Evolutionary conservation across 2,888 invertebrate species (phyloP), one percentile per base, ranked within the genome.

Genomic region (Incurvaria masculella): DNA sequence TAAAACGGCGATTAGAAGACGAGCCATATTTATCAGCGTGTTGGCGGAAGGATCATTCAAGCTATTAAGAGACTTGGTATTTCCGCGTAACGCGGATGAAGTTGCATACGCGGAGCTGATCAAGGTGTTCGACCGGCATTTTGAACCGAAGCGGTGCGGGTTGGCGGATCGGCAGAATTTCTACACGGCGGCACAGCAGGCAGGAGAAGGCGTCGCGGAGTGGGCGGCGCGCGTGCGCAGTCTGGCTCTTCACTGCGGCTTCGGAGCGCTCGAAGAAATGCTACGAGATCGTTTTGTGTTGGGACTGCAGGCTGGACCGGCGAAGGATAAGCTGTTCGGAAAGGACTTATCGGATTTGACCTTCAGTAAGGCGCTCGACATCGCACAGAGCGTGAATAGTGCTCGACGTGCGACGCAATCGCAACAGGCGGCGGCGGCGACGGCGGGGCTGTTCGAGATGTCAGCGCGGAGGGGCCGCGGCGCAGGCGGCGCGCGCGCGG

Each of bases 281-380:
- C 27, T 55, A 4, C 26, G 56, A 14, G 54, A 54, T 45, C 47
- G 51, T 11, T 56, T 56, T 41, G 49, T 56, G n/a, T 40, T 56
- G 2, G 56, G 55, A 11, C 44, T 55, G 14, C 50, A 54, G 20
- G 47, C 50, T n/a, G 38, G 21, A 1, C 51, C 51, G n/a, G 53
- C 51, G 41, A 51, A 51, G n/a, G 54, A 52, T 17, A 53, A 49
- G 43, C 38, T 56, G 8, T 55, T 56, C 20, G 14, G 48, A 1
- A 52, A 55, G 42, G 44, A 44, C 23, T 38, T 50, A 1, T 45
- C 44, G 1, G 46, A 16, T 8, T 46, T 56, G 21, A 51, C 51
- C 1, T 50, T 55, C 16, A 45, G 42, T 21, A 51, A 47, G 19
- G 53, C 55, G 11, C 18, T 56, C 44, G 49, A 54, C 20, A n/a